Base-by-base conservation (phyloP, 2,113 vertebrate genomes). In the Bufo bufo region DNA sequence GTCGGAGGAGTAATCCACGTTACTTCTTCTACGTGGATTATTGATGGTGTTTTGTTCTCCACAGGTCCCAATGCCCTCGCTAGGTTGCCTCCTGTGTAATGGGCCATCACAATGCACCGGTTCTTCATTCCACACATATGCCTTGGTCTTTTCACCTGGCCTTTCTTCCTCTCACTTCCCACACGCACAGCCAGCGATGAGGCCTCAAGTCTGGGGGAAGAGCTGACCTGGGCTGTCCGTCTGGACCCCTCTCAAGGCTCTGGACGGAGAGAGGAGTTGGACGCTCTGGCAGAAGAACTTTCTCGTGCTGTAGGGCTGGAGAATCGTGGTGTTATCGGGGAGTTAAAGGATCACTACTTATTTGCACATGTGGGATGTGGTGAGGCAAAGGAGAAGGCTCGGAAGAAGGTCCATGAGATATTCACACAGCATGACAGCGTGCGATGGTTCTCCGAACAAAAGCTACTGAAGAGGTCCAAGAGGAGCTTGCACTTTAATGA, bases 401-500 rank as follows among this genome's bases (percentile, higher is more conserved):
- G 90, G 10, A 77, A 92, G 91, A 91, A 89, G 54, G 77, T 75
- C 10, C 93, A 95, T 0, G 94, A 93, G 4, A 89, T 95, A 65
- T 91, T 99, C 56, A 94, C 95, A 9, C 83, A 91, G 69, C 96
- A 99, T 9, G 94, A 94, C 77, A 90, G 95, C 1, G 97, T 99
- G 88, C 90, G 94, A 81, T 99, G 98, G 98, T 95, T 97, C 91
- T 97, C 97, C 0, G 94, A 97, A 74, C 97, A 99, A 91, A 94
- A 91, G 78, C 91, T 97, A 9, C 96, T 99, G 66, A 97, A 96
- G 52, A 95, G 98, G 56, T 95, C 97, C 52, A 99, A 99, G 91
- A 96, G 98, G 90, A 93, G 95, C 7, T 54, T 99, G 94, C 94
- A 93, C 90, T 99, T 99, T 93, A 99, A 99, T 1, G 98, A 99